Percentiles rank a stretch among this genome's conserved stretches.
Evolutionary conservation across 2,113 vertebrate genomes (phyloP).

Genomic region (Grus americana): DNA sequence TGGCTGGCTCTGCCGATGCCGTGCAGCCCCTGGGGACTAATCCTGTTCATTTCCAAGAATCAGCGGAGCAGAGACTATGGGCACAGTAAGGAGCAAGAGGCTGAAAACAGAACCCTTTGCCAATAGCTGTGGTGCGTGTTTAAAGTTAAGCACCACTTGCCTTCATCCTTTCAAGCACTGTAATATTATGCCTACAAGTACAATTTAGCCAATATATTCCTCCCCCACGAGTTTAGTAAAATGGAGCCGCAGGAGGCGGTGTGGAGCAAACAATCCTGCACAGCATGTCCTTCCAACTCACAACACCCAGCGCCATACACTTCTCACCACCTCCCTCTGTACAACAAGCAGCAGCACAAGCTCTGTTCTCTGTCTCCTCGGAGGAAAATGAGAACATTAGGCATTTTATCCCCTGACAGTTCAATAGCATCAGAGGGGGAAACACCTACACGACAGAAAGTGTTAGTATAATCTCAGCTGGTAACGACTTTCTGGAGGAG

Average conservation of each 20-base stretch:
- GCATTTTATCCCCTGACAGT: neutral
- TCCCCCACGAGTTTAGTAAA: slow-evolving; percentile 16
- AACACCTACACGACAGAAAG: slow-evolving; percentile 22
- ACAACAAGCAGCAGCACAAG: neutral
- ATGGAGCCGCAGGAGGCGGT: slow-evolving; percentile 8
- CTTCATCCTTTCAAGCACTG: neutral
- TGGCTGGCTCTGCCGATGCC: neutral
- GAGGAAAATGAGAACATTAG: neutral
- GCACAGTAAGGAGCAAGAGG: neutral
- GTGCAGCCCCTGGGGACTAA: neutral
- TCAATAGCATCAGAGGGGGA: neutral
- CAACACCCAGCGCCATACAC: neutral
- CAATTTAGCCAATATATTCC: slow-evolving; percentile 27
- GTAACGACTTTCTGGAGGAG: neutral
- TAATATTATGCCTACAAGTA: slow-evolving; percentile 19
- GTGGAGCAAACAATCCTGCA: slow-evolving; percentile 44
- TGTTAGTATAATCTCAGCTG: slow-evolving; percentile 42
- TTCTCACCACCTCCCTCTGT: neutral
- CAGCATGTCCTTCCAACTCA: neutral
- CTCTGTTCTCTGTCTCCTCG: neutral
- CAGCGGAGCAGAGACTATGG: neutral
- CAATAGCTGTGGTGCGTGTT: neutral
- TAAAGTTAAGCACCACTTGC: neutral
- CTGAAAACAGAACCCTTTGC: neutral
- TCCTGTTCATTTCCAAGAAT: neutral